These are phyloP conservation scores for Silurus meridionalis DNA, from an alignment of 2,113 vertebrate genomes.

Conservation along the genomic window DNA sequence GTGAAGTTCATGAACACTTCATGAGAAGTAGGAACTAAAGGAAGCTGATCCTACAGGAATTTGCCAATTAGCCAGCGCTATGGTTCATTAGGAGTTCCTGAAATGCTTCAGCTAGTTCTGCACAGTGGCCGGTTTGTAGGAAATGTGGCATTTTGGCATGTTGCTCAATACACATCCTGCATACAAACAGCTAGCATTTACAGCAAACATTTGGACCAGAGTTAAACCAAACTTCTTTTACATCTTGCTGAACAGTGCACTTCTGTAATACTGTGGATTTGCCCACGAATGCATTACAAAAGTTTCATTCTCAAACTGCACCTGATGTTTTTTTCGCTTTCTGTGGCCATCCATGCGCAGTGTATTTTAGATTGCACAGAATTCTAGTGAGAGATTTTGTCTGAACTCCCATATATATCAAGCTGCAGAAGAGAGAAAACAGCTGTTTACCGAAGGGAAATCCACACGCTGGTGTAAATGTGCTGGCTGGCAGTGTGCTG, in stretches of 20 bases:
- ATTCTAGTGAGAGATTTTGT: not conserved
- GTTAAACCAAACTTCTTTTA: not conserved
- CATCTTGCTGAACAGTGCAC: not conserved
- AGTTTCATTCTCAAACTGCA: not conserved
- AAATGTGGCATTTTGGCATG: not conserved
- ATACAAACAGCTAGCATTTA: not conserved
- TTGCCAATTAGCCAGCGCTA: slow-evolving; percentile 35
- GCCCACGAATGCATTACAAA: not conserved
- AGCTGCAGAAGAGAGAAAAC: slow-evolving; percentile 19
- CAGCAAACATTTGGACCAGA: not conserved
- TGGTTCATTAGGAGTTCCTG: slow-evolving; percentile 39
- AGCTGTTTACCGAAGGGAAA: slow-evolving; percentile 23
- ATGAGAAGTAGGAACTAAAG: not conserved
- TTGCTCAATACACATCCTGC: not conserved
- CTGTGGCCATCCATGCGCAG: not conserved
- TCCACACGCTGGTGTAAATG: slow-evolving; percentile 13
- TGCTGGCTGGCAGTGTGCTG: not conserved
- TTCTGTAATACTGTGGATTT: not conserved
- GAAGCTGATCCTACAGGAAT: slow-evolving; percentile 41
- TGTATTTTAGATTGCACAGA: not conserved
- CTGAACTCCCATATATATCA: slow-evolving; percentile 1
- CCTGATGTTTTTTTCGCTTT: not conserved
- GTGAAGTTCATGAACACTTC: not conserved
- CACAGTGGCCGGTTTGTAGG: slow-evolving; percentile 14
- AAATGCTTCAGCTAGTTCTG: slow-evolving; percentile 34